Conservation (phyloP, 2,888 invertebrate genomes). For the Troides aeacus region DNA sequence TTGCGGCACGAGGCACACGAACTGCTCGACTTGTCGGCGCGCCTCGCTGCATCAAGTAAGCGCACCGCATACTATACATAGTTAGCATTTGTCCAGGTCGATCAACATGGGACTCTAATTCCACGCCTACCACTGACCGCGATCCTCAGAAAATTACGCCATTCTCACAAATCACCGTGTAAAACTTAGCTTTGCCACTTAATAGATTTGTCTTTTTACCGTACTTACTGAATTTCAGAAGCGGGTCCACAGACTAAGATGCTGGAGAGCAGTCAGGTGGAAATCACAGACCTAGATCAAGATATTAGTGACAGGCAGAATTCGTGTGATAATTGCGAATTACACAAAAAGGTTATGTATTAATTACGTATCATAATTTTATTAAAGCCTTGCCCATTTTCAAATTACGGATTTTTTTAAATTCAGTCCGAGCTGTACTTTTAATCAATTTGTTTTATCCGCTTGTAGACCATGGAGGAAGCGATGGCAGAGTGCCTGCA, state of each 20-base stretch:
- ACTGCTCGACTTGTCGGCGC: conserved; percentile 81
- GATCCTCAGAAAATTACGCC: no score
- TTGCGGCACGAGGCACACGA: conserved; percentile 85
- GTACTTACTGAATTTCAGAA: conserved; percentile 41
- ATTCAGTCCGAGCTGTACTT: no score
- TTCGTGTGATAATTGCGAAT: conserved; percentile 60
- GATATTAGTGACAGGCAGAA: conserved; percentile 47
- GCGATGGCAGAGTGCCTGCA: conserved; percentile 71
- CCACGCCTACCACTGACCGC: no score
- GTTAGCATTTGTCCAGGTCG: no score
- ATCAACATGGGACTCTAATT: no score
- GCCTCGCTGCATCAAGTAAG: conserved; percentile 49
- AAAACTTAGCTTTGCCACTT: no score
- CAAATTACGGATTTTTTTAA: no score
- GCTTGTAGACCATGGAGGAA: conserved; percentile 76
- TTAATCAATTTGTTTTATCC: not conserved
- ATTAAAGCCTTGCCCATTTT: no score
- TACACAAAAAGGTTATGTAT: conserved; percentile 56
- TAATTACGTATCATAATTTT: no score
- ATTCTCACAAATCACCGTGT: no score
- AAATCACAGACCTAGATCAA: conserved; percentile 60
- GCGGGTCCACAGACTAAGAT: conserved; percentile 52
- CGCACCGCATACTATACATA: conserved; percentile 18
- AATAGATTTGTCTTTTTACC: no score
- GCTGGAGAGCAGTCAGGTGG: conserved; percentile 58